Evolutionary conservation across 2,888 invertebrate species (phyloP), one percentile per base, ranked within the genome.

Genomic region (Macaria notata): DNA sequence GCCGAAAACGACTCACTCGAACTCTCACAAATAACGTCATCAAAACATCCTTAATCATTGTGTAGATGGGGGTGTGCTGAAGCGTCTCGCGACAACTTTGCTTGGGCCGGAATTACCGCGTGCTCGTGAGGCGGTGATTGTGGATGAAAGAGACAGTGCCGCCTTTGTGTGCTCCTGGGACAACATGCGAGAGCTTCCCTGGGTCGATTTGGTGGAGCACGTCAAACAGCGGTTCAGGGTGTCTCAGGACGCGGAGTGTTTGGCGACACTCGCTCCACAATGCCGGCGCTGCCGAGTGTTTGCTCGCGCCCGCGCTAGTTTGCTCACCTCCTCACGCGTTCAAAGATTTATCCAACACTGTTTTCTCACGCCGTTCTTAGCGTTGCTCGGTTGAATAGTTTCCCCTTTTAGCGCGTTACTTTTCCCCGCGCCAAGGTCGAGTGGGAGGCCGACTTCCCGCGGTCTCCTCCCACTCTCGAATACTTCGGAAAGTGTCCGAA

Each of bases 261-360:
- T 81, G 80, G 66, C 72, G 73, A 83, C 79, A 82, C 80, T 79
- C 77, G 70, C 74, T 72, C 75, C 64, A 81, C 82, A 81, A 75
- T 76, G 76, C 70, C 76, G 66, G 72, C 69, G 65, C 67, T 69
- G 68, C 72, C 60, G 62, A 75, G 76, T 80, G 78, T 81, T 76
- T 81, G 79, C 64, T 70, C 74, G 71, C 71, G 70, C 70, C 69
- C 63, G 63, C 65, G 64, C 54, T 64, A 70, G 76, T 77, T 77
- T 77, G 70, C 74, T 70, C 73, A 72, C 72, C 71, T 69, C 73
- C 74, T 75, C 69, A 61, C 75, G 67, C 68, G 68, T 66, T 73
- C 71, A 69, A 76, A 76, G 81, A 79, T 79, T 79, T 76, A 77
- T 72, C 70, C 68, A 71, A 66, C 66, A 70, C 69, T 72, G 68